Base-by-base conservation (phyloP, 2,888 invertebrate species). In the Lochmaea capreae region DNA sequence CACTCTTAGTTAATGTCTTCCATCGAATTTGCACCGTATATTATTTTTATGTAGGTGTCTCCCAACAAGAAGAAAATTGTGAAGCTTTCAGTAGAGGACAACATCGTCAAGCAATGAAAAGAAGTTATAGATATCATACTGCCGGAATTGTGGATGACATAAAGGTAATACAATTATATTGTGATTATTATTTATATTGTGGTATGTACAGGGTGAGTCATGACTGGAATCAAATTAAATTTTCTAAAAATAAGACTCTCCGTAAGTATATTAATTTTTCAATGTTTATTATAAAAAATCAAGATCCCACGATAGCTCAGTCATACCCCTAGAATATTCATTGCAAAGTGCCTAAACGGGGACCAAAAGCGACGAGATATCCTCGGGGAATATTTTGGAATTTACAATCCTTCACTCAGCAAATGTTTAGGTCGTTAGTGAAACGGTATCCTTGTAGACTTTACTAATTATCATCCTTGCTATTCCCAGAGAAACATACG, bases 81-180 rank as follows among this genome's bases (percentile, higher is more conserved):
- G 86, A 86, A 79, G 84, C 85, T 81, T 87, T 87, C 80, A 86
- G 82, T 80, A 84, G 87, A 81, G 86, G 87, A 65, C 85, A 86
- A 72, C 86, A 87, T 79, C 85, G 87, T 73, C 87, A 87, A 80
- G 88, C 88, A 67, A 87, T 89, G 83, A 89, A 89, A 83, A 85
- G 89, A 77, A 84, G 86, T 74, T 85, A 87, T 68, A 84, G 92
- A 75, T 92, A 92, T 85, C 90, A 91, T 85, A 92, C 92, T 8
- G 92, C 92, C 8, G 92, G 92, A 77, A 90, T 90, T 75, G 91
- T 92, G 78, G 92, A 92, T 83, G 91, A 91, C 83, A 88, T 91
- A 72, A 87, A 87, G 86, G 89, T 89, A 84, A 81, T 58, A 73
- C n/a, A 33, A 46, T 12, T 12, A 49, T 5, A 49, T 49, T 14